Conservation (phyloP, 2,888 invertebrate species). For the Dascillus cervinus region DNA sequence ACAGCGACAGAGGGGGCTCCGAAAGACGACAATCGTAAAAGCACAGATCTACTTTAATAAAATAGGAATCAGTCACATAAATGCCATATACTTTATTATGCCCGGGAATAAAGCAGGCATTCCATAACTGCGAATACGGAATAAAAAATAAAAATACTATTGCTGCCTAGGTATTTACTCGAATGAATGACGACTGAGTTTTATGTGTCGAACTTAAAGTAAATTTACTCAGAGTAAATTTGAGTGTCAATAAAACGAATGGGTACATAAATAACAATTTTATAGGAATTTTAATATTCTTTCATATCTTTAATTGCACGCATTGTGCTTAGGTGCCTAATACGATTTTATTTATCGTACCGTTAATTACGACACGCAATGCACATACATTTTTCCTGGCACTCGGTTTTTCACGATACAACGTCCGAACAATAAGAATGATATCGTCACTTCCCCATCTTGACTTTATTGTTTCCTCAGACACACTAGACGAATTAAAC, state of each 20-base stretch:
- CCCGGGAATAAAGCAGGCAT: constrained; percentile 31
- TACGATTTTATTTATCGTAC: no score
- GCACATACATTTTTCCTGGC: no score
- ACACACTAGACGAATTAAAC: no score
- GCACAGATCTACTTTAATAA: constrained; percentile 33
- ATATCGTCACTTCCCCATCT: no score
- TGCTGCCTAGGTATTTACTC: constrained; percentile 37
- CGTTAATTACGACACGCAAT: no score
- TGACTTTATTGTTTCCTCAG: no score
- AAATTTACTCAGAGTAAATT: constrained; percentile 35
- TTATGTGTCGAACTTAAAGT: constrained; percentile 31
- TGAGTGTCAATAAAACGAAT: constrained; percentile 35
- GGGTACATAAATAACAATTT: constrained; percentile 32
- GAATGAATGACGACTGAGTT: constrained; percentile 35
- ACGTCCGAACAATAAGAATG: no score
- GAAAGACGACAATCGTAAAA: constrained; percentile 22
- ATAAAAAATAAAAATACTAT: constrained; percentile 34
- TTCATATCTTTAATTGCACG: constrained; percentile 23
- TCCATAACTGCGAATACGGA: constrained; percentile 30
- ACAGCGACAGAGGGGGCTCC: no score
- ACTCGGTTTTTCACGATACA: no score
- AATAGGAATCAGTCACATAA: constrained; percentile 35
- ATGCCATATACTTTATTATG: constrained; percentile 34
- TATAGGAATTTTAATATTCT: constrained; percentile 29
- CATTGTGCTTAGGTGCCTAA: no score